Base-by-base conservation (phyloP, 2,888 invertebrate species). In the Acleris laterana region DNA sequence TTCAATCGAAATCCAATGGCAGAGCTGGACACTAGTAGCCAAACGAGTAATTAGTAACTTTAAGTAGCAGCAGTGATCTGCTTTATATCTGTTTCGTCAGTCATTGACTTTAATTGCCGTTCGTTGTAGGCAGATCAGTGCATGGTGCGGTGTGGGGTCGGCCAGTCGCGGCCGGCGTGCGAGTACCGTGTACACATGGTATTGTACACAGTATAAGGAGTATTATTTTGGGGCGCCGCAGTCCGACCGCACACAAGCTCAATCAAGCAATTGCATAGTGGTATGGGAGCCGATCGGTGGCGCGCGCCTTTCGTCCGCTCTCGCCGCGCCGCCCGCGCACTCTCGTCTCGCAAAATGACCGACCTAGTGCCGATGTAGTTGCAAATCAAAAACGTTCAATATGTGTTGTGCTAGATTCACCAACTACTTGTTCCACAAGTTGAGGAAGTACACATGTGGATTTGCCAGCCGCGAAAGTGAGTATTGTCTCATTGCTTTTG, bases 381-480 rank as follows among this genome's bases (percentile, higher is more conserved):
- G 55, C 22, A 55, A 51, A 65, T 61, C 74, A 76, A 77, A 81
- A 81, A 81, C 78, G 75, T 78, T 82, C 78, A 84, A 79, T 75
- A 92, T 91, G 92, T 88, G 89, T 78, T 90, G 91, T 89, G 88
- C 90, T 70, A 84, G 88, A 79, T 86, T 88, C 70, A 86, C 83
- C 74, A 87, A 87, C 79, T 90, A 91, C 80, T 80, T 92, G 79
- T 90, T 90, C 74, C 85, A 90, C 78, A 91, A 91, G 83, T 86
- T 93, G 71, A 88, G 91, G 79, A 91, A 88, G 77, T 92, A 92
- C 83, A 91, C 92, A 88, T 90, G 90, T 85, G 92, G 92, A 77
- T 82, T 89, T 69, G 86, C 88, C 76, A 87, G 88, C 81, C 85
- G 86, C 77, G 88, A 91, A 87, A 92, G 92, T 93, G 81, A 93